Base-by-base conservation (phyloP, 2,888 invertebrate species). In the Andrena camellia region DNA sequence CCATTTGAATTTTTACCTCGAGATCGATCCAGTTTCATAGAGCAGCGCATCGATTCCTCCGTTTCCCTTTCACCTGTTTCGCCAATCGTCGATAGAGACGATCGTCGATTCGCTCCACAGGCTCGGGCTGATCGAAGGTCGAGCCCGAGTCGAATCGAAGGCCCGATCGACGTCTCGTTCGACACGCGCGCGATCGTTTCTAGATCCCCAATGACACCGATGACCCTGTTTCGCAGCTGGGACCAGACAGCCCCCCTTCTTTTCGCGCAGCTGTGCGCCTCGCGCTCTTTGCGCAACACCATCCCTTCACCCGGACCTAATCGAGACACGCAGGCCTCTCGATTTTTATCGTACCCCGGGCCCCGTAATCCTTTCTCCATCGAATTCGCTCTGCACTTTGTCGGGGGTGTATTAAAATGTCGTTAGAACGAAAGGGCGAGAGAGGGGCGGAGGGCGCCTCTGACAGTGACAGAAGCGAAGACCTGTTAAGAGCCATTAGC, bases 331-430 rank as follows among this genome's bases (percentile, higher is more conserved):
- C 76, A 77, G 66, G 63, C 62, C 77, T 78, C 78, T 78, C 84
- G 86, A 87, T 83, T 85, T 75, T 83, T 85, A 80, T 89, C 86
- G 68, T 77, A 80, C 86, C 81, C 85, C 81, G 84, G 81, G 85
- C 84, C 85, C 86, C 85, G 78, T 92, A 92, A 93, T 92, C 93
- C 93, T 93, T 92, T 90, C 90, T 88, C 90, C 88, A 90, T 90
- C 86, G 86, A 88, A 92, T 93, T 92, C 90, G 92, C 88, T 88
- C 83, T 85, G 90, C 81, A 50, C 79, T 71, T 83, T 64, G 69
- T 77, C 72, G 78, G 78, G 79, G 86, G 91, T 92, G 87, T 90
- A 92, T 92, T 89, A 92, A 92, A 92, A 87, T 85, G 90, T 92
- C 92, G 88, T 92, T 86, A 89, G 69, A 70, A 54, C 20, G 17